Evolutionary conservation across 2,888 invertebrate species (phyloP).

Genomic region (Sepioteuthis lessoniana): DNA sequence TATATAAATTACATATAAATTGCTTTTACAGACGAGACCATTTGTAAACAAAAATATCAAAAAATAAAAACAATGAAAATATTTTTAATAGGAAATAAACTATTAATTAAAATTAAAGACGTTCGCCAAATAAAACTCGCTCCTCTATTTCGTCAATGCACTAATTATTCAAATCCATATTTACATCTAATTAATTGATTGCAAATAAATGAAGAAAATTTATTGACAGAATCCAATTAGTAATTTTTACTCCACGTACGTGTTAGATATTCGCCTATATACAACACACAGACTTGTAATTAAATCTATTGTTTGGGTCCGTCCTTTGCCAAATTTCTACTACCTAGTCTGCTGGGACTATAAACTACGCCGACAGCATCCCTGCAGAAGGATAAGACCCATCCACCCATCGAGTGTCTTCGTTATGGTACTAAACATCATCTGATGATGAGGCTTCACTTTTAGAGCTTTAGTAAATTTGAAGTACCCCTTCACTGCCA

Average conservation of each 20-base stretch:
- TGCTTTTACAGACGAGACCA: no score
- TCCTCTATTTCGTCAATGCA: neutral
- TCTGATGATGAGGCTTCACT: no score
- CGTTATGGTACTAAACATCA: no score
- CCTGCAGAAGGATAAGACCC: no score
- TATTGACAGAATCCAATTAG: neutral
- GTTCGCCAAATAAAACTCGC: neutral
- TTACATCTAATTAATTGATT: constrained; percentile 10
- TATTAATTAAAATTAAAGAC: neutral
- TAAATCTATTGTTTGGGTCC: neutral
- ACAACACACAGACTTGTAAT: neutral
- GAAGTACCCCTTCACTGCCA: no score
- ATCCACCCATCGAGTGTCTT: no score
- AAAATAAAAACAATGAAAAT: neutral
- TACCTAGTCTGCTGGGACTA: no score
- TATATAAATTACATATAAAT: no score
- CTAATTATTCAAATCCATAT: constrained; percentile 4
- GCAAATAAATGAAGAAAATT: neutral
- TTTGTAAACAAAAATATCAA: no score
- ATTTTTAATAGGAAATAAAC: neutral
- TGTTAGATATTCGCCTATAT: neutral
- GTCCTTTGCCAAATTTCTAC: neutral
- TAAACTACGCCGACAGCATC: no score
- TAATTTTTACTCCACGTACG: neutral
- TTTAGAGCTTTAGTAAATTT: no score